Evolutionary conservation across 2,888 invertebrate species (phyloP), one percentile per base, ranked within the genome.

Genomic region (Hirtodrosophila confusa): DNA sequence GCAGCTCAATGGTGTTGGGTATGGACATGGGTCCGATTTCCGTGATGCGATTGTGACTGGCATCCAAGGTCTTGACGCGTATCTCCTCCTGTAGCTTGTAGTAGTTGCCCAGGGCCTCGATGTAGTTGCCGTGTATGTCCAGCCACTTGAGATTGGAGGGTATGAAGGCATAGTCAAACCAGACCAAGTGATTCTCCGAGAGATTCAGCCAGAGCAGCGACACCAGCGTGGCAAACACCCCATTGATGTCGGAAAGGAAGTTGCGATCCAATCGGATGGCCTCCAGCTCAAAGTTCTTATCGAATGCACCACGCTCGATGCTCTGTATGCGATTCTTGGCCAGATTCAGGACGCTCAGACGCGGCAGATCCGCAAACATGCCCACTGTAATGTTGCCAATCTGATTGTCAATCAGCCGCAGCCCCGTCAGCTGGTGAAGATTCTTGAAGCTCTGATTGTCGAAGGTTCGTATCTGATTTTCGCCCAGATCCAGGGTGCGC

Each of bases 111-210:
- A 98, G 93, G 61, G 95, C 95, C 92, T 96, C 96, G 83, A 98
- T 97, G 86, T 95, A 96, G 91, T 98, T 98, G 54, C 96, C 95
- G 91, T 97, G 97, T 88, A 97, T 95, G 90, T 97, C 97, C 90
- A 98, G 93, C 96, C 97, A 97, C 92, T 96, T 96, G 57, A 98
- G 93, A 91, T 96, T 97, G 74, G 95, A 95, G 35, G 97, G 97
- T 83, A 98, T 95, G 91, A 97, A 96, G 53, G 97, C 97, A 90
- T 97, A 97, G 92, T 97, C 97, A 91, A 98, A 97, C 96, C 97
- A 97, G 77, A 96, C 96, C 88, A 98, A 93, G 92, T 96, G 96
- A 93, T 98, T 97, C 92, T 97, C 96, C 31, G 97, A 97, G 53
- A 98, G 93, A 92, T 97, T 97, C 68, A 98, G 92, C 95, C 97